These are phyloP conservation scores for Coelogynopora nodosa DNA, from an alignment of 2,888 invertebrate species.

Conservation along the genomic window DNA sequence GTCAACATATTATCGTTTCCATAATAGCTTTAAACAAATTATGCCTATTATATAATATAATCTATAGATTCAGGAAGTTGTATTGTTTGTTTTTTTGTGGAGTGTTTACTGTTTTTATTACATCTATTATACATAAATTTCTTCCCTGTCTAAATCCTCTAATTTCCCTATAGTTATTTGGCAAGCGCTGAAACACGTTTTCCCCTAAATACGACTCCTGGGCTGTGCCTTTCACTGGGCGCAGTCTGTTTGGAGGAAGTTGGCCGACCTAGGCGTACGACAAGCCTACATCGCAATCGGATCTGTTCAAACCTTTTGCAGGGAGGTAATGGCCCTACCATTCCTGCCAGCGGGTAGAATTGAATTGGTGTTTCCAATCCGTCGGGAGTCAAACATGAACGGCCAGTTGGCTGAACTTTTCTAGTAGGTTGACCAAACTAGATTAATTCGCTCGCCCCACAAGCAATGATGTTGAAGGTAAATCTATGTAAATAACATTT, in stretches of 20 bases:
- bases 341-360: background rate
- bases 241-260: background rate
- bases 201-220: background rate
- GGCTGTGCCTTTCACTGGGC: background rate
- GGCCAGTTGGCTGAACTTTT: background rate
- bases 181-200: background rate
- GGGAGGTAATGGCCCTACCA: background rate
- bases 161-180: background rate
- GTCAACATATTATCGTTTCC: no score
- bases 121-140: no score
- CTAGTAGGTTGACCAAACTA: background rate
- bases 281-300: background rate
- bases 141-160: background rate
- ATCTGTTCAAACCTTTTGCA: background rate
- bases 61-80: no score
- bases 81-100: no score
- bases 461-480: background rate
- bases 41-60: no score
- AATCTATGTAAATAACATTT: no score
- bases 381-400: background rate
- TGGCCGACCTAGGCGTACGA: background rate
- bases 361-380: background rate
- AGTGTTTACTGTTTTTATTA: no score
- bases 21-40: no score
- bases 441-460: no score